Evolutionary conservation across 2,888 invertebrate species (phyloP).

Genomic region (Pardosa pseudoannulata): DNA sequence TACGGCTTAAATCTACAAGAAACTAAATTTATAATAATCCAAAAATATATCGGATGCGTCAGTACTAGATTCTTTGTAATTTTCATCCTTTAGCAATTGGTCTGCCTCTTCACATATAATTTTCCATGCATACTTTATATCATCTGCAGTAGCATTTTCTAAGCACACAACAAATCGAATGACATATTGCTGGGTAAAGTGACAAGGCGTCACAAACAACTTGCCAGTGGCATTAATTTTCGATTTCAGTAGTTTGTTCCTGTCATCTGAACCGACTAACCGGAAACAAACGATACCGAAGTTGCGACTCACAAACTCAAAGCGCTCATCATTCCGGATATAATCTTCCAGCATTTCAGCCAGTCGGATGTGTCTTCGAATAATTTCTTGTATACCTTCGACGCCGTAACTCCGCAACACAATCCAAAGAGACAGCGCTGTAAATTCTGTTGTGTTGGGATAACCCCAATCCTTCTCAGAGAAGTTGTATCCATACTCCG

Average conservation of each 20-base stretch:
- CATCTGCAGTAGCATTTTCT: conserved; percentile 88
- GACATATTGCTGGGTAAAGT: conserved; percentile 90
- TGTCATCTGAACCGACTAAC: conserved; percentile 80
- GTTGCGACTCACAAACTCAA: conserved; percentile 88
- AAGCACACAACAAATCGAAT: conserved; percentile 95
- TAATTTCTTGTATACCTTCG: conserved; percentile 92
- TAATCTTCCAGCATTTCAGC: conserved; percentile 91
- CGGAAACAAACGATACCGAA: conserved; percentile 94
- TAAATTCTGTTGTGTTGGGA: conserved; percentile 93
- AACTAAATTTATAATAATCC: neutral
- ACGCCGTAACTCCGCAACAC: conserved; percentile 95
- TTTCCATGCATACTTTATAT: conserved; percentile 81
- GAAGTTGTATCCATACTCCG: conserved; percentile 87
- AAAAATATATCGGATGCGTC: too few species aligned
- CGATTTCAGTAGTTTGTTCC: conserved; percentile 76
- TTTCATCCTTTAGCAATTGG: too few species aligned
- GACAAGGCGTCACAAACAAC: conserved; percentile 84
- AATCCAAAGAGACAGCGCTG: conserved; percentile 98
- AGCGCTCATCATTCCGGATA: conserved; percentile 88
- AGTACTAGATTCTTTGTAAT: too few species aligned
- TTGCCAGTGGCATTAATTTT: conserved; percentile 79
- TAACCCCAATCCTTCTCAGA: conserved; percentile 92
- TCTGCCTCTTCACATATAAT: conserved; percentile 76
- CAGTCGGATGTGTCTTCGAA: conserved; percentile 86
- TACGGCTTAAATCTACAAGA: too few species aligned